Percentiles rank a stretch among this genome's conserved stretches.
Conservation (phyloP, 2,888 invertebrate species). For the Eristalis arbustorum region DNA sequence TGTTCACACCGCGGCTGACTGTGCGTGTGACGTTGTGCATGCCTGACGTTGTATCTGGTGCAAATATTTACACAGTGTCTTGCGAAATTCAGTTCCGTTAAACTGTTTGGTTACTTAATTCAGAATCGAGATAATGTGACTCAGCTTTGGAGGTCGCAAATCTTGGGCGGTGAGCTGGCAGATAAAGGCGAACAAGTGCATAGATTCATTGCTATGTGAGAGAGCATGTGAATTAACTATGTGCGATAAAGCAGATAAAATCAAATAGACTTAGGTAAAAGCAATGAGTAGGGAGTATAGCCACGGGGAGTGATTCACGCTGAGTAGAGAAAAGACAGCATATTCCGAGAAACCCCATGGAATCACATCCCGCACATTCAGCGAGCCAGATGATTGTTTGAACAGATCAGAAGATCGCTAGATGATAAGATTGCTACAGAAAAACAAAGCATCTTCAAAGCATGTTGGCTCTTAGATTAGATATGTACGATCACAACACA, state of each 20-base stretch:
- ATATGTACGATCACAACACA: too few species aligned
- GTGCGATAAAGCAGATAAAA: not conserved
- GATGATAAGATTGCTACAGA: not conserved
- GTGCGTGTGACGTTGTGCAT: not conserved
- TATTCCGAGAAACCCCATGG: not conserved
- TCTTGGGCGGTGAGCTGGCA: not conserved
- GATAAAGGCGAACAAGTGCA: not conserved
- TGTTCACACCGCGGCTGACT: not conserved
- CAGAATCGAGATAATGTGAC: not conserved
- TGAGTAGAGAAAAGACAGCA: not conserved
- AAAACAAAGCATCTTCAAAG: too few species aligned
- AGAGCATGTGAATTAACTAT: not conserved
- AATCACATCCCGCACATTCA: not conserved
- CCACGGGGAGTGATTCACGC: not conserved
- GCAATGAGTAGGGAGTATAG: not conserved
- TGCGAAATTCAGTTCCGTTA: not conserved
- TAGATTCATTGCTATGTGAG: not conserved
- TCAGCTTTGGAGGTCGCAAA: not conserved
- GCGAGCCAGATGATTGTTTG: not conserved
- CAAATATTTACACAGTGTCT: not conserved
- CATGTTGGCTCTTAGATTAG: too few species aligned
- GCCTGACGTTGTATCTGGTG: not conserved
- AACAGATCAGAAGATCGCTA: not conserved
- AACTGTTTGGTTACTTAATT: not conserved
- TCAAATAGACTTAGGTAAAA: not conserved